phyloP scores from a whole-genome alignment of 2,113 vertebrate genomes.

The Xyrauchen texanus region DNA sequence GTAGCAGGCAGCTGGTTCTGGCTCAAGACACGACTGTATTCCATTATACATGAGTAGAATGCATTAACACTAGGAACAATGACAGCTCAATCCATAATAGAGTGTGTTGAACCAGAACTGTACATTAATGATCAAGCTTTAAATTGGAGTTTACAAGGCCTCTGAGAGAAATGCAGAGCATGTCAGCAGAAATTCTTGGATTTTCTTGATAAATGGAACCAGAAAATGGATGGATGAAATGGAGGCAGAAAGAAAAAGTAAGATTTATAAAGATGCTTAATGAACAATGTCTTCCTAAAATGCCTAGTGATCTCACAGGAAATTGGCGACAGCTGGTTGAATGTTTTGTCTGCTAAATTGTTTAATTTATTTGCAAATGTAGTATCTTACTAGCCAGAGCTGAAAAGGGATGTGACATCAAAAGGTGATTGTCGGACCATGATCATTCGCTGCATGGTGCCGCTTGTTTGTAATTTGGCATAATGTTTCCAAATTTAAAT shows the following conservation, averaged over 20 bases:
- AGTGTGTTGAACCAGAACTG: constrained; percentile 31
- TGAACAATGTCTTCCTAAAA: not conserved
- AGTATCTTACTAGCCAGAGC: too few species aligned
- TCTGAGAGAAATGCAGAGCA: not conserved
- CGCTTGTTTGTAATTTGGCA: too few species aligned
- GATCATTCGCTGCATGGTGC: too few species aligned
- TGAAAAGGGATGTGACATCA: too few species aligned
- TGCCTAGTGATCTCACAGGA: not conserved
- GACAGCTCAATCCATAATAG: constrained; percentile 46
- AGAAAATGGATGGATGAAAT: not conserved
- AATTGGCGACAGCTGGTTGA: too few species aligned
- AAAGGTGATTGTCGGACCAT: too few species aligned
- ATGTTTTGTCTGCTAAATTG: too few species aligned
- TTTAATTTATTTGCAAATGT: too few species aligned
- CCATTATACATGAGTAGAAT: constrained; percentile 38
- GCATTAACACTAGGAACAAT: constrained; percentile 35
- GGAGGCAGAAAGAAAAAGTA: not conserved
- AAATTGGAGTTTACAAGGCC: not conserved
- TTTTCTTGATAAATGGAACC: not conserved
- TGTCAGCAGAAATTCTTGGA: not conserved
- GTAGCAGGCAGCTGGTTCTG: constrained; percentile 38
- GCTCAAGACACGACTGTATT: constrained; percentile 16
- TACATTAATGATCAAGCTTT: constrained; percentile 47
- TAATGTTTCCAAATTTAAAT: too few species aligned
- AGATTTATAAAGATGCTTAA: not conserved